Evolutionary conservation across 2,888 invertebrate species (phyloP).

Genomic region (Stegophylla sp.): DNA sequence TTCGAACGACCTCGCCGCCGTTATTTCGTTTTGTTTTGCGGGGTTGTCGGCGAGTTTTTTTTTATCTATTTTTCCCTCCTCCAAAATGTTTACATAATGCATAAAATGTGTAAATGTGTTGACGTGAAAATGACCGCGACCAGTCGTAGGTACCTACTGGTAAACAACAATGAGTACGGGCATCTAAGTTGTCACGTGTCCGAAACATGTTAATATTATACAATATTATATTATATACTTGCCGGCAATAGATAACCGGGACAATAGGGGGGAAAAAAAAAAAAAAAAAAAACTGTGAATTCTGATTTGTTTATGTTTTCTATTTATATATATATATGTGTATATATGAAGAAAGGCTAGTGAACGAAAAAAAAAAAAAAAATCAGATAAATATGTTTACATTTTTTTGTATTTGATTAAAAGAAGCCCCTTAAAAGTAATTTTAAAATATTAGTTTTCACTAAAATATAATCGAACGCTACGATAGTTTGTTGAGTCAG

Average conservation of each 20-base stretch:
- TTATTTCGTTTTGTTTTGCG: not conserved
- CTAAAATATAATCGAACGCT: too few relatives aligned
- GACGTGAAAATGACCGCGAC: not conserved
- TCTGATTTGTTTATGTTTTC: too few relatives aligned
- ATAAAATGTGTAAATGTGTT: not conserved
- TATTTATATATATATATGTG: too few relatives aligned
- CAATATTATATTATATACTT: not conserved
- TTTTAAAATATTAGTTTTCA: too few relatives aligned
- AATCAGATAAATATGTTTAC: too few relatives aligned
- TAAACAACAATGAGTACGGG: conserved; percentile 14
- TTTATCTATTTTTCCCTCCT: not conserved
- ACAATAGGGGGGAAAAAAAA: too few relatives aligned
- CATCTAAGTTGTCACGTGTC: conserved; percentile 21
- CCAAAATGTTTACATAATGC: not conserved
- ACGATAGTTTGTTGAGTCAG: too few relatives aligned
- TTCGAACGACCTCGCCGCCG: conserved; percentile 12
- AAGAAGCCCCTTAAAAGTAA: too few relatives aligned
- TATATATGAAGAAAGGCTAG: too few relatives aligned
- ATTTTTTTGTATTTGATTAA: too few relatives aligned
- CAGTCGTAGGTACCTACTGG: not conserved
- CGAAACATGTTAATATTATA: not conserved
- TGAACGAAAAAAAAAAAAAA: too few relatives aligned
- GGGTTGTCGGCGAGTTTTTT: not conserved
- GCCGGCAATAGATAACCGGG: not conserved
- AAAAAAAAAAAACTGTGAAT: too few relatives aligned